These are phyloP conservation scores for Drosophila pachea DNA, from an alignment of 1,140 invertebrate genomes.

Conservation along the genomic window DNA sequence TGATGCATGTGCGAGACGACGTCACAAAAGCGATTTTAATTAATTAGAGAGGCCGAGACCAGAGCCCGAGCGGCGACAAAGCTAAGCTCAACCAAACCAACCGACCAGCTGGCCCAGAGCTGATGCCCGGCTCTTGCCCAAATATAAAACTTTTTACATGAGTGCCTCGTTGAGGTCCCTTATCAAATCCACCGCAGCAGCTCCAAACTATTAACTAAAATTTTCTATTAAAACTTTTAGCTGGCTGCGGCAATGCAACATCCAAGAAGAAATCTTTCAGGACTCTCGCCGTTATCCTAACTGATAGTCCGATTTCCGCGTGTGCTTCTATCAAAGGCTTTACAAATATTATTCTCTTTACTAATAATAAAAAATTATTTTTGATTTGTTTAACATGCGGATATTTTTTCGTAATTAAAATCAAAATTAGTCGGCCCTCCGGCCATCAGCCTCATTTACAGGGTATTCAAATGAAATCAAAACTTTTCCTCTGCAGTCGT, in stretches of 20 bases:
- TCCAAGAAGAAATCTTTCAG: slow-evolving; percentile 6
- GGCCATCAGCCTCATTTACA: slow-evolving; percentile 2
- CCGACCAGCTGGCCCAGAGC: neutral
- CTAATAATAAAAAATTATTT: neutral
- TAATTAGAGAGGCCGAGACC: slow-evolving; percentile 55
- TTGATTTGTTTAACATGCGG: neutral
- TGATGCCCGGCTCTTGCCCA: slow-evolving; percentile 20
- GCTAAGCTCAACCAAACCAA: slow-evolving; percentile 17
- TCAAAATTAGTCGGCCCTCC: too few species aligned
- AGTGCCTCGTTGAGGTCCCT: slow-evolving; percentile 59
- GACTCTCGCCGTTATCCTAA: too few species aligned
- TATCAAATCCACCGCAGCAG: slow-evolving; percentile 71
- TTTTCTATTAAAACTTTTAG: slow-evolving; percentile 75
- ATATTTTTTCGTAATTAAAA: too few species aligned
- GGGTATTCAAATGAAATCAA: slow-evolving; percentile 31
- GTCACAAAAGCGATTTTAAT: slow-evolving; percentile 70
- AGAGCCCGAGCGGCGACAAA: slow-evolving; percentile 13
- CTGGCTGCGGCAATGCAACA: slow-evolving; percentile 30
- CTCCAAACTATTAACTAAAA: slow-evolving; percentile 74
- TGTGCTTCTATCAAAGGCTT: too few species aligned
- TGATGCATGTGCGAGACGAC: slow-evolving; percentile 49
- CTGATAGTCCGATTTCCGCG: too few species aligned
- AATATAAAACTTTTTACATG: slow-evolving; percentile 61
- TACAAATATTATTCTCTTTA: too few species aligned
- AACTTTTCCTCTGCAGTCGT: slow-evolving; percentile 19